Base-by-base conservation (phyloP, 2,797 vertebrate species). In the Paratrypauchen microcephalus region DNA sequence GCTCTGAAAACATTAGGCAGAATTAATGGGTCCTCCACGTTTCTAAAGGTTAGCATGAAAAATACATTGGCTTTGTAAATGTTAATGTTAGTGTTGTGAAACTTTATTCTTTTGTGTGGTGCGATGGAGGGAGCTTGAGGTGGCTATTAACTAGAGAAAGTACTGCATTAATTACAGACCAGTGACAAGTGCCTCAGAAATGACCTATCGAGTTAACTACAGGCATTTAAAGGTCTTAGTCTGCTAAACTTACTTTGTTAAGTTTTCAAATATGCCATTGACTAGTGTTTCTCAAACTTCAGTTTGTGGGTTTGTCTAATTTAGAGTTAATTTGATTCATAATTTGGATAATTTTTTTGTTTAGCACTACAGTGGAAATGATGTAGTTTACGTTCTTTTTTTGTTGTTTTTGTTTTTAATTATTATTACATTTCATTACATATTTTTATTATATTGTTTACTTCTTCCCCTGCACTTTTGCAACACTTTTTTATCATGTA, bases 1-100 rank as follows among this genome's bases (percentile, higher is more conserved):
- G 71, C 28, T 62, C 21, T 6, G n/a, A 16, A 19, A 48, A 72
- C 48, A 68, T 68, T 21, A 55, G 24, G 18, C 62, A 36, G 48
- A 56, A 65, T 65, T 65, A 65, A 66, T 66, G 64, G 52, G 60
- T 67, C 55, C 54, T 52, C 18, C 58, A 32, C 58, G 69, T 67
- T 70, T 66, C 26, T 55, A 52, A 73, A 54, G 36, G 41, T 62
- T 41, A 69, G 56, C 55, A 19, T 50, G 63, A 50, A 65, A 65
- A 65, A 65, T 48, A 65, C 63, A 12, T 30, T 18, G 26, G 48
- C 47, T 54, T 54, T 64, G 39, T 64, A 64, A 52, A 66, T 54
- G 48, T 52, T 52, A 66, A 66, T 66, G 64, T 52, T 66, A 57
- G 55, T 24, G 28, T n/a, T 32, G 1, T 28, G 30, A 52, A 65